phyloP scores from a whole-genome alignment of 2,797 vertebrate genomes.

The Iguana delicatissima region DNA sequence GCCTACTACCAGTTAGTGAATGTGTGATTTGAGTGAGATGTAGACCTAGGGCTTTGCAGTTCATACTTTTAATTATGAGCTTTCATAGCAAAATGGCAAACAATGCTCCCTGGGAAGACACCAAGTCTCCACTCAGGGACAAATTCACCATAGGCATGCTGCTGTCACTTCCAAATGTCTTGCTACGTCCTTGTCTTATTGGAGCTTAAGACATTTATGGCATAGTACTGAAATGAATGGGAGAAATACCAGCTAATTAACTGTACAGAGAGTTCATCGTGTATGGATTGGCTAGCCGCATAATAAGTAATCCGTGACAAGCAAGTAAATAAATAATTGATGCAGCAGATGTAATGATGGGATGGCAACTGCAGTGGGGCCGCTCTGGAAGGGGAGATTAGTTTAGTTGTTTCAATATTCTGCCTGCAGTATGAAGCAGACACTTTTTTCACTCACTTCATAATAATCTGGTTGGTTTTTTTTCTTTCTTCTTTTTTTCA shows the following conservation, averaged over 20 bases:
- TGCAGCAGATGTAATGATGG: neutral
- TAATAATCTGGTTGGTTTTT: neutral
- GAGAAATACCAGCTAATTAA: neutral
- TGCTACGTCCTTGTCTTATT: neutral
- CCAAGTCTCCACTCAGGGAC: too few relatives aligned
- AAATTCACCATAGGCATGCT: neutral
- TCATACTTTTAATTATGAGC: neutral
- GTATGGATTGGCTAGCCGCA: neutral
- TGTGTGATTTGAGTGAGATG: neutral
- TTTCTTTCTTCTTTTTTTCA: conserved; percentile 72
- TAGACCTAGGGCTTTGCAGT: neutral
- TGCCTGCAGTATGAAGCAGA: neutral
- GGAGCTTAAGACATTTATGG: neutral
- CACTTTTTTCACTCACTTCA: neutral
- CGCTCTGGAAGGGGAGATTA: neutral
- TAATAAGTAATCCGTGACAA: neutral
- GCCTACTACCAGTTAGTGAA: neutral
- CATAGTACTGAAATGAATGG: too few relatives aligned
- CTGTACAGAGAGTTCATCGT: too few relatives aligned
- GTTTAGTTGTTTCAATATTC: neutral
- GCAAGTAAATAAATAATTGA: neutral
- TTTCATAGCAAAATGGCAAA: neutral
- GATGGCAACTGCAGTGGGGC: neutral
- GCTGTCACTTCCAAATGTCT: neutral
- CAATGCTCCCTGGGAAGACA: neutral